Evolutionary conservation across 2,888 invertebrate genomes (phyloP).

Genomic region (Orthosia incerta): DNA sequence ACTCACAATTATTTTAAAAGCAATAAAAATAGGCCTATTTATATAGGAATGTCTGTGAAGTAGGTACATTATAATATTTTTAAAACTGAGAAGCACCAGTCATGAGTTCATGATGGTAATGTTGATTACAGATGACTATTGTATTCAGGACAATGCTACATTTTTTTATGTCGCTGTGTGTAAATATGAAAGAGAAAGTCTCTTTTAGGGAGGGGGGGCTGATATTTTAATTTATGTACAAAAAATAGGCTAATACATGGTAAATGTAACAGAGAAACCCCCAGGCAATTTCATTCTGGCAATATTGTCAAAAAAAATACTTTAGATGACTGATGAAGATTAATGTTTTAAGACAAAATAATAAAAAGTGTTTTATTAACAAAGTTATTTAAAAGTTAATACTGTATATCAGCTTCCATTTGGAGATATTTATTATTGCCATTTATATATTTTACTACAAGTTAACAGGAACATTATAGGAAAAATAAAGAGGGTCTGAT

Average conservation of each 20-base stretch:
- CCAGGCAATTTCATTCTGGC: neutral
- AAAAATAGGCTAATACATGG: slow-evolving; percentile 9
- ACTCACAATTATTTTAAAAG: slow-evolving; percentile 44
- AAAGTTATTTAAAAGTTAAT: slow-evolving; percentile 49
- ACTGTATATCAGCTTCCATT: slow-evolving; percentile 65
- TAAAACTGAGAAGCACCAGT: slow-evolving; percentile 50
- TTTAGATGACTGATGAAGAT: neutral
- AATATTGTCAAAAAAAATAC: slow-evolving; percentile 1
- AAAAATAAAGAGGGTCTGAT: slow-evolving; percentile 46
- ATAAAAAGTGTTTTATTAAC: slow-evolving; percentile 19
- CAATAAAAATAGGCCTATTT: slow-evolving; percentile 55
- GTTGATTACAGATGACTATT: slow-evolving; percentile 29
- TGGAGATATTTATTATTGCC: slow-evolving; percentile 48
- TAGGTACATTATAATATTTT: slow-evolving; percentile 31
- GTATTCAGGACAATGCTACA: slow-evolving; percentile 15
- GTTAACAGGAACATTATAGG: slow-evolving; percentile 71
- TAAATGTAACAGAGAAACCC: slow-evolving; percentile 6
- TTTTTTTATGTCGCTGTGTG: slow-evolving; percentile 1
- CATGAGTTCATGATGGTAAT: slow-evolving; percentile 15
- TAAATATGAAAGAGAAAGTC: slow-evolving; percentile 3
- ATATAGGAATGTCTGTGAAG: slow-evolving; percentile 67
- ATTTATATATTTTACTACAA: slow-evolving; percentile 60
- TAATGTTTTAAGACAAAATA: slow-evolving; percentile 10
- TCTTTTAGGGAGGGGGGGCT: neutral
- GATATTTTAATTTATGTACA: slow-evolving; percentile 12